phyloP scores from a whole-genome alignment of 2,113 vertebrate species.

The Axis porcinus region DNA sequence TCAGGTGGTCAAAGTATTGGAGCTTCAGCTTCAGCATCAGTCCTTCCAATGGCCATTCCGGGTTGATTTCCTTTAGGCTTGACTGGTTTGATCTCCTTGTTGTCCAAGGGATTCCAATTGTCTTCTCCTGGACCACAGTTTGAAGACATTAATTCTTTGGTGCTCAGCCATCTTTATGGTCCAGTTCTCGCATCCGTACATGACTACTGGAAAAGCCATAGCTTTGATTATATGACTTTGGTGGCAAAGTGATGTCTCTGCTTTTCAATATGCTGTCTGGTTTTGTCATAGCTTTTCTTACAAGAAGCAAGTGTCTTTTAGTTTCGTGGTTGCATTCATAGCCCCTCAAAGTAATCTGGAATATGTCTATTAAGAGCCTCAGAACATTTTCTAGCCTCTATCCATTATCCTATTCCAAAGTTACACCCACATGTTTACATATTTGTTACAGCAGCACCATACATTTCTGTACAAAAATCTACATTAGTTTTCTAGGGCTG shows the following conservation, averaged over 20 bases:
- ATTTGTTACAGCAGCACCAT: not conserved
- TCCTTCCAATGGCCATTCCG: not conserved
- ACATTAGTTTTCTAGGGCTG: not conserved
- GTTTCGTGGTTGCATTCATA: not conserved
- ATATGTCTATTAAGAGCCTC: not conserved
- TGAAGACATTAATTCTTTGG: not conserved
- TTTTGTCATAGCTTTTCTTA: not conserved
- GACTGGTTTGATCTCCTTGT: not conserved
- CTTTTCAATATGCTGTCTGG: not conserved
- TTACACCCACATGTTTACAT: not conserved
- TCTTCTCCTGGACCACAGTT: not conserved
- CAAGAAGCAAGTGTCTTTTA: not conserved
- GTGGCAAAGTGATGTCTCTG: not conserved
- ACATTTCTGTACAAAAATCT: not conserved
- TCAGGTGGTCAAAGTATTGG: not conserved
- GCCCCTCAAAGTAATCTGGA: not conserved
- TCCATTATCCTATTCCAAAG: not conserved
- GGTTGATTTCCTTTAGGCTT: not conserved
- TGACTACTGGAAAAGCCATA: not conserved
- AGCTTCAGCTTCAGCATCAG: not conserved
- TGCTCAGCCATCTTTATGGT: not conserved
- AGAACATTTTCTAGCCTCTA: not conserved
- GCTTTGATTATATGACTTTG: not conserved
- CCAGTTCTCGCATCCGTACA: not conserved
- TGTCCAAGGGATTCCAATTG: not conserved